phyloP scores from a whole-genome alignment of 2,797 vertebrate species.

The Enoplosus armatus region DNA sequence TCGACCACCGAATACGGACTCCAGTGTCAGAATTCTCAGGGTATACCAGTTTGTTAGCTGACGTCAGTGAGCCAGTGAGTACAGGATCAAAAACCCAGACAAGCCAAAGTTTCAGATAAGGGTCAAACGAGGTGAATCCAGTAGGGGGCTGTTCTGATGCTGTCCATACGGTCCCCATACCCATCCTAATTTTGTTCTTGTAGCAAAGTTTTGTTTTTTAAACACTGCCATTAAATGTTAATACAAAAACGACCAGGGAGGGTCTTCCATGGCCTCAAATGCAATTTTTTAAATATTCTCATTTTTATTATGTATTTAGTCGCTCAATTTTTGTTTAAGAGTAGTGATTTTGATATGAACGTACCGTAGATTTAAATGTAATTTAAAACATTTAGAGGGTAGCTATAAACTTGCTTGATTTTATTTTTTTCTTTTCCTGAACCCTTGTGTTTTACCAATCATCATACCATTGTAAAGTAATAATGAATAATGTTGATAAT shows the following conservation, averaged over 20 bases:
- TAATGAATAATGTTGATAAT: slow-evolving; percentile 87
- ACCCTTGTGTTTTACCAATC: slow-evolving; percentile 95
- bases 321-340: slow-evolving; percentile 88
- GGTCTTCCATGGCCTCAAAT: slow-evolving; percentile 98
- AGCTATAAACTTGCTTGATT: slow-evolving; percentile 83
- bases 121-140: slow-evolving; percentile 87
- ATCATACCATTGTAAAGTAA: slow-evolving; percentile 94
- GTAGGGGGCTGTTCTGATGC: slow-evolving; percentile 83
- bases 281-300: slow-evolving; percentile 90
- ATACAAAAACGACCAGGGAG: slow-evolving; percentile 96
- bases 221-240: slow-evolving; percentile 99
- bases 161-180: slow-evolving; percentile 64
- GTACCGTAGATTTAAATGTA: slow-evolving; percentile 94
- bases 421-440: slow-evolving; percentile 83
- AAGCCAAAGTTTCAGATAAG: slow-evolving; percentile 99
- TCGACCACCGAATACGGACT: slow-evolving; percentile 97
- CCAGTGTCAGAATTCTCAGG: slow-evolving; percentile 99
- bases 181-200: slow-evolving; percentile 84
- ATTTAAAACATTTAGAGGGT: slow-evolving; percentile 92
- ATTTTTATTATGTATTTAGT: slow-evolving; percentile 90
- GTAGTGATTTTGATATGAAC: slow-evolving; percentile 87
- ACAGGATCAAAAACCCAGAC: slow-evolving; percentile 98
- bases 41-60: slow-evolving; percentile 99
- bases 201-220: slow-evolving; percentile 83
- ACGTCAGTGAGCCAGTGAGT: slow-evolving; percentile 98